Evolutionary conservation across 1,140 invertebrate species (phyloP), one percentile per base, ranked within the genome.

Genomic region (Drosophila triauraria): DNA sequence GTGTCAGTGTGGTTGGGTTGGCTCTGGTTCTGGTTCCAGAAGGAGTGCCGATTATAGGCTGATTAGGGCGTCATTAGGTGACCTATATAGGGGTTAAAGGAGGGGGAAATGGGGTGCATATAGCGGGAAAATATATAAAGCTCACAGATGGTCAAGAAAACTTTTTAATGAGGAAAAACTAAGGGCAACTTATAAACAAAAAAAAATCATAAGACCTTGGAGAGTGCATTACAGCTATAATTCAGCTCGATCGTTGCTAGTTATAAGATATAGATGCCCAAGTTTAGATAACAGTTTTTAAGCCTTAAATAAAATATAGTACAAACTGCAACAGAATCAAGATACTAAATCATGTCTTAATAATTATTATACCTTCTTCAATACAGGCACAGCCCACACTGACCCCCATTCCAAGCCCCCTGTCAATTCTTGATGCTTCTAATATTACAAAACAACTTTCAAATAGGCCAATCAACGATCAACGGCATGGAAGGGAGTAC

Each of bases 21-120:
- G 30, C 25, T 30, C 10, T 23, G 12, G 30, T 40, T 30, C 8
- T 23, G 12, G n/a, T 35, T 42, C 20, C 1, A 54, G 38, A 58
- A 72, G 69, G 70, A 72, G 68, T 71, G 54, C 27, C 44, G 46
- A 50, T 69, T 71, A 72, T 20, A 50, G 44, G 40, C 78, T 71
- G 71, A 80, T 80, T 81, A 81, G 32, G 47, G 70, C 51, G 64
- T 67, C 64, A 70, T 67, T 56, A 51, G 35, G 54, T 80, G 81
- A 76, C 81, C 81, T 48, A 81, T 9, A 62, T 77, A 56, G 50
- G 8, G 17, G 13, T 61, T 46, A 47, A 43, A 42, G 48, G 48
- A 5, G 38, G 23, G 44, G 47, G 12, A 12, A 27, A 42, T 20
- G 15, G 8, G 17, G 10, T 25, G 35, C 15, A 17, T 5, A n/a